Evolutionary conservation across 2,113 vertebrate species (phyloP).

Genomic region (Terrapene triunguis): DNA sequence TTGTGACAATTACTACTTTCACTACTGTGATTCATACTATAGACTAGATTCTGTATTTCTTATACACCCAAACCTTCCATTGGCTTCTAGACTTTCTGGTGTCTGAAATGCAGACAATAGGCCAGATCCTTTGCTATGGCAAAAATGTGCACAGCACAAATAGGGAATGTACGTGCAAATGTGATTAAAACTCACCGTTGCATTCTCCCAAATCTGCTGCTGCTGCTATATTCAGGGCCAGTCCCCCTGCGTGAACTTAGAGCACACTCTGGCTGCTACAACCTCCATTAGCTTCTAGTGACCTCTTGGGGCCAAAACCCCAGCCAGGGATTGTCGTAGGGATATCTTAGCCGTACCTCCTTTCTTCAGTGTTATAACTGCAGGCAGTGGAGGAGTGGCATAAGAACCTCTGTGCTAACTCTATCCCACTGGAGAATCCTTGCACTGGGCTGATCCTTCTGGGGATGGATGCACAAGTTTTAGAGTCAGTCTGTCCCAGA

Average conservation of each 20-base stretch:
- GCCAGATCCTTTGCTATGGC: neutral
- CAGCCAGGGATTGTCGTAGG: neutral
- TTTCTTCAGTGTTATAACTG: neutral
- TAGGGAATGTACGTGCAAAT: neutral
- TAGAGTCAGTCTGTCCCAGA: neutral
- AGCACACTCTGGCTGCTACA: rapidly evolving
- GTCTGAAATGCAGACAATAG: neutral
- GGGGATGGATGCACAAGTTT: neutral
- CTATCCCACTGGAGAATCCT: neutral
- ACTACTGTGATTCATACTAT: neutral
- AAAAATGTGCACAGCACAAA: neutral
- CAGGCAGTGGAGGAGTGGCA: neutral
- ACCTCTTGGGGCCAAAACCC: neutral
- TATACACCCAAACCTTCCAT: neutral
- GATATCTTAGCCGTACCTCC: neutral
- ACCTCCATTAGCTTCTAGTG: neutral
- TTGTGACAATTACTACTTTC: neutral
- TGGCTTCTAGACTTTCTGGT: neutral
- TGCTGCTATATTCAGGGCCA: neutral
- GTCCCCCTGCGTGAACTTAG: neutral
- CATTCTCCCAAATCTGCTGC: neutral
- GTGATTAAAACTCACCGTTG: neutral
- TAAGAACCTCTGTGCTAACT: neutral
- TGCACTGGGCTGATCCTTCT: neutral
- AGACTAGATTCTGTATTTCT: neutral